Percentiles rank a stretch among this genome's conserved stretches.
Conservation (phyloP, 64 coral and sea anemone species). For the Hydrozoanthus tunicans region DNA sequence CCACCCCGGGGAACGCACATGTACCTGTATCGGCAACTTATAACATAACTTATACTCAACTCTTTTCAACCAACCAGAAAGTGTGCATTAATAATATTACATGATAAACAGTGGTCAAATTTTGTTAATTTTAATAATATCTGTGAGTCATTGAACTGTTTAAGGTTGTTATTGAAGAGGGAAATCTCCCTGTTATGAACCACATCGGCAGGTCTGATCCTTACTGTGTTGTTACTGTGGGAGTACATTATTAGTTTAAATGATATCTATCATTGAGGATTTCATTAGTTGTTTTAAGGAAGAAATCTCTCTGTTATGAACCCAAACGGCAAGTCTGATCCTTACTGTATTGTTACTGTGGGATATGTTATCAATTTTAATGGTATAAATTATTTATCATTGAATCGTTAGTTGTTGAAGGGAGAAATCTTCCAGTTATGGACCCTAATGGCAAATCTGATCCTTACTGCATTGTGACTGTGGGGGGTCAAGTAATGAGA, state of each 20-base stretch:
- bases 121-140: too few species aligned
- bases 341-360: conserved; percentile 83
- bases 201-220: conserved; percentile 91
- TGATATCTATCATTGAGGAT: too few species aligned
- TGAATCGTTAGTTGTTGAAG: conserved; percentile 77
- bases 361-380: not conserved
- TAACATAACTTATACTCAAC: too few species aligned
- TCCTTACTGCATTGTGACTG: conserved; percentile 87
- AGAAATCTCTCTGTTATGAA: conserved; percentile 91
- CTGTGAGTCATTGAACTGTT: not conserved
- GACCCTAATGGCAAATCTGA: conserved; percentile 94
- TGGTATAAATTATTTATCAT: too few species aligned
- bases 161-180: conserved; percentile 74
- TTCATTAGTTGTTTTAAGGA: conserved; percentile 78
- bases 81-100: too few species aligned
- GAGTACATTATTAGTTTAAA: not conserved
- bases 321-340: conserved; percentile 91
- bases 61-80: too few species aligned
- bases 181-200: conserved; percentile 92
- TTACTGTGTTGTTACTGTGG: conserved; percentile 81
- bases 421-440: conserved; percentile 90
- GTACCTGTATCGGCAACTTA: too few species aligned
- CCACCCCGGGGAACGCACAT: too few species aligned
- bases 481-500: conserved; percentile 57
- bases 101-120: too few species aligned